A percentile compares a stretch with the other conserved stretches of the same genome.
Conservation (phyloP, 2,113 vertebrate genomes). For the Python bivittatus region DNA sequence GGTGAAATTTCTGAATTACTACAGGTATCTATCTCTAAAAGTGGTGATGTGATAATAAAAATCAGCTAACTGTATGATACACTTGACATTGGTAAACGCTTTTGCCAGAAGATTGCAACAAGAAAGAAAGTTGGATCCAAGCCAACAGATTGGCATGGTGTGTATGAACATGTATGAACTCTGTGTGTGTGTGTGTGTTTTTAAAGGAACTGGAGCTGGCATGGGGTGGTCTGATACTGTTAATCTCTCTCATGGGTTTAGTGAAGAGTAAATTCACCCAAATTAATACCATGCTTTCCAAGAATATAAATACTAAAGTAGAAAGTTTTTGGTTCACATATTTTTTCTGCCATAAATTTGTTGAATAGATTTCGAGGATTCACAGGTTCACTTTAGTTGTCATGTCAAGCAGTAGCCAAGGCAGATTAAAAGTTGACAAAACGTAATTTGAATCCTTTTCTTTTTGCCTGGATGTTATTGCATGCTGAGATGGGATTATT, state of each 20-base stretch:
- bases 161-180: not conserved
- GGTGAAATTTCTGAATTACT: conserved; percentile 17
- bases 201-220: not conserved
- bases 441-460: not conserved
- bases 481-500: not conserved
- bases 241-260: not conserved
- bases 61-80: conserved; percentile 20
- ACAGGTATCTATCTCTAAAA: not conserved
- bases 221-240: not conserved
- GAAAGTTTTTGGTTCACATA: conserved; percentile 2
- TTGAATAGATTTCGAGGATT: not conserved
- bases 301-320: not conserved
- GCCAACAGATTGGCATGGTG: conserved; percentile 17
- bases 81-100: conserved; percentile 41
- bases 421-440: conserved; percentile 1
- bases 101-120: conserved; percentile 33
- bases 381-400: not conserved
- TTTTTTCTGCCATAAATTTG: not conserved
- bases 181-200: no score
- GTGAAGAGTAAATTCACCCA: not conserved
- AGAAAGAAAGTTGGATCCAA: not conserved
- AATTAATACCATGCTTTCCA: not conserved
- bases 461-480: not conserved
- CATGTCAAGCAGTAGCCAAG: not conserved
- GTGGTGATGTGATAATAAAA: conserved; percentile 6